Base-by-base conservation (phyloP, 2,113 vertebrate species). In the Archilochus colubris region DNA sequence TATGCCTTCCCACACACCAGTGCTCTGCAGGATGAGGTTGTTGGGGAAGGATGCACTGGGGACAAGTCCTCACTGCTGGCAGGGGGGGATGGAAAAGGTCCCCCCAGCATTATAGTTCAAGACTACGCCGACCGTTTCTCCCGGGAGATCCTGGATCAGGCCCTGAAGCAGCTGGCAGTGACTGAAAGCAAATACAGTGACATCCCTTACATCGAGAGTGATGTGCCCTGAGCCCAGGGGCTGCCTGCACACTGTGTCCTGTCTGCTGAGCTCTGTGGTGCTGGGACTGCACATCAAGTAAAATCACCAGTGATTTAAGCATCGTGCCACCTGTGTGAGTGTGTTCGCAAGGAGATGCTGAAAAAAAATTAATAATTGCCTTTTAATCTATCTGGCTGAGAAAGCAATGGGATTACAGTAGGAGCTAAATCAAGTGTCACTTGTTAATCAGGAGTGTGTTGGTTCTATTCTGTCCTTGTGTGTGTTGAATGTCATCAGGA, bases 201-300 rank as follows among this genome's bases (percentile, higher is more conserved):
- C 97, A 99, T 99, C 81, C 99, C 99, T 2, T 99, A 98, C 94
- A 99, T 99, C 4, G 99, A 99, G 82, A 99, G 98, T 9, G 99
- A 99, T 9, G 96, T 98, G 93, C 98, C 98, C 30, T 99, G 98
- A 98, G 94, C 98, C 98, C 17, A 6, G 12, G 24, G 69, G 36
- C 64, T 10, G 21, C 6, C 61, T 23, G 6, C 55, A 11, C 86
- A 33, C 25, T 2, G 38, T 18, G 31, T 20, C 64, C 73, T n/a
- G 20, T 12, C 57, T 33, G 57, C 5, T 27, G 48, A 76, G 84
- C 46, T 10, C 33, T 31, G 59, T 11, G 12, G 5, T 15, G 95
- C 92, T 94, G 81, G 97, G 73, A 46, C 62, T 8, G 73, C 93
- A 76, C 67, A 85, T 51, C 50, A 27, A 91, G 88, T 68, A 51